Evolutionary conservation across 2,797 vertebrate genomes (phyloP), one percentile per base, ranked within the genome.

Genomic region (Danio aesculapii): DNA sequence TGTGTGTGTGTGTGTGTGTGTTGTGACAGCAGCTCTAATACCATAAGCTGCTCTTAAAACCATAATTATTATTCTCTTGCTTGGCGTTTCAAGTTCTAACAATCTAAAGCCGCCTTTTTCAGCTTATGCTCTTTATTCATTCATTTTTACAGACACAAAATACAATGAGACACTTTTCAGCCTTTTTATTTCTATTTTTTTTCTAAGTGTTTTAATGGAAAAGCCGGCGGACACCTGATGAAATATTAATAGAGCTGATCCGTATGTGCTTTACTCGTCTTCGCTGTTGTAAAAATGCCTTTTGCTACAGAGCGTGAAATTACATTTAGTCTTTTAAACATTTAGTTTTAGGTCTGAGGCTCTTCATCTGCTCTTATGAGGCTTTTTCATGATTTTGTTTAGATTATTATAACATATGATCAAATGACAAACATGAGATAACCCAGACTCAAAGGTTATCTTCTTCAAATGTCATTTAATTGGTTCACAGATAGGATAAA

Each of bases 161-260:
- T 30, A 16, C 63, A 57, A 13, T 44, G 8, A 41, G n/a, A n/a
- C n/a, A n/a, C n/a, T n/a, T 30, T 30, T 30, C 30, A 30, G 30
- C 30, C 30, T 1, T 30, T 30, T 30, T 30, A 30, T 30, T 30
- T 30, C 0, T 7, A 19, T 30, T 30, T 30, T 30, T 1, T 30
- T 30, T 30, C 0, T 7, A 19, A 59, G 55, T 7, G 13, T 77
- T 77, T 17, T 17, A 77, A 49, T 50, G 14, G 59, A 69, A 68
- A 49, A 0, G 44, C 64, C 75, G 58, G 17, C 16, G 10, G 75
- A 68, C 44, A 59, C 44, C 49, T 50, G 21, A 68, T 57, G 16
- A 77, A 58, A 77, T 67, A 67, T 58, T 68, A 58, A 30, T 53
- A 17, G 46, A 75, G 41, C 52, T 67, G 9, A 50, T 55, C 62